Evolutionary conservation across 2,113 vertebrate species (phyloP).

Genomic region (Urocitellus parryii): DNA sequence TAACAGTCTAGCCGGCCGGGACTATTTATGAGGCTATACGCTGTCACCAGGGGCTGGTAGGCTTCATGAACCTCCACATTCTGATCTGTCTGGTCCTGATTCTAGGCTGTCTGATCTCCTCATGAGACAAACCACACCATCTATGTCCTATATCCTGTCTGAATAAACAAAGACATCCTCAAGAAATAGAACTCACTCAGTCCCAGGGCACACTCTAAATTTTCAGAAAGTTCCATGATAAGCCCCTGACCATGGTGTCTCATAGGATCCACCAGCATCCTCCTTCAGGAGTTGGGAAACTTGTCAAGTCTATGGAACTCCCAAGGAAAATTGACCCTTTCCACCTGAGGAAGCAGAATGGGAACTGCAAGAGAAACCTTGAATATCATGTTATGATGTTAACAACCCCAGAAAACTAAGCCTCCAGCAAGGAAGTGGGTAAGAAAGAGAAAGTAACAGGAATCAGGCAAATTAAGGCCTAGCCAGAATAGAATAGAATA

Average conservation of each 20-base stretch:
- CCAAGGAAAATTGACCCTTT: neutral
- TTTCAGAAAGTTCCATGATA: neutral
- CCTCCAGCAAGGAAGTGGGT: neutral
- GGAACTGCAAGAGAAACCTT: neutral
- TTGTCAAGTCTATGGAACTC: neutral
- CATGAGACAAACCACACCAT: neutral
- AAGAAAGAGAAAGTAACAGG: neutral
- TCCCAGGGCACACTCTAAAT: neutral
- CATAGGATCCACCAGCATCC: neutral
- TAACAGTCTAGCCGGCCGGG: neutral
- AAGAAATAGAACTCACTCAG: neutral
- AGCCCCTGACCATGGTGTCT: neutral
- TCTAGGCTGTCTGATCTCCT: neutral
- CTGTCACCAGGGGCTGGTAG: neutral
- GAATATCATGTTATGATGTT: neutral
- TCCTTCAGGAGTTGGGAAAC: neutral
- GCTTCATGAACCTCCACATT: neutral
- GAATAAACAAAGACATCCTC: neutral
- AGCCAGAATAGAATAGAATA: neutral
- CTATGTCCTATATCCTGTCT: neutral
- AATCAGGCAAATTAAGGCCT: neutral
- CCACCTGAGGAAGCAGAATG: neutral
- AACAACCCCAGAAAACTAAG: neutral
- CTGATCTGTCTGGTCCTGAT: neutral
- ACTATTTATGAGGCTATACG: neutral